Conservation (phyloP, 2,797 vertebrate genomes). For the Lepus townsendii region DNA sequence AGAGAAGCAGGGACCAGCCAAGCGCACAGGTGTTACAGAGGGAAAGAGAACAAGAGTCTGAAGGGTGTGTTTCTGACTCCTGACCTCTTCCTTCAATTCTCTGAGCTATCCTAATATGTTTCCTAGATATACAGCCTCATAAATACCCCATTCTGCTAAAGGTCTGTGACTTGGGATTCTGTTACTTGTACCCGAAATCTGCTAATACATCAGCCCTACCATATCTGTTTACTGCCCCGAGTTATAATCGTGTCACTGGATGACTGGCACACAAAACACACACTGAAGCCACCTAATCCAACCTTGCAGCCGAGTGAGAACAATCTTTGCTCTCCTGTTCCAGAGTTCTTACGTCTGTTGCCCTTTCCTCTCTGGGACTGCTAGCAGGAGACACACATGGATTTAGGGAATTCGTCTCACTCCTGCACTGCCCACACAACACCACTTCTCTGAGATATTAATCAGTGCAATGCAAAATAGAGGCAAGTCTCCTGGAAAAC, state of each 20-base stretch:
- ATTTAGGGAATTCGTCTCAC: background rate
- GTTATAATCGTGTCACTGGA: background rate
- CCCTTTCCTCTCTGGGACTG: background rate
- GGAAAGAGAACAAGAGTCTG: background rate
- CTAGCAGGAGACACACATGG: background rate
- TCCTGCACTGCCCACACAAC: background rate
- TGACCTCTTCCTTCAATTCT: background rate
- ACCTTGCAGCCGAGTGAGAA: background rate
- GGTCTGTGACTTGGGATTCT: background rate
- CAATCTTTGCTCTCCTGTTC: background rate
- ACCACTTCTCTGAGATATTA: background rate
- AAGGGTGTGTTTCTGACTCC: background rate
- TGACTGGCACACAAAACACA: background rate
- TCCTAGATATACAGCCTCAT: background rate
- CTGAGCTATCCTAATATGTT: background rate
- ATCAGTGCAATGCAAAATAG: background rate
- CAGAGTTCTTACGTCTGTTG: background rate
- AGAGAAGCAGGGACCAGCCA: background rate
- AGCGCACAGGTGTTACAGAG: background rate
- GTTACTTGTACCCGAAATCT: background rate
- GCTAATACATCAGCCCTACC: background rate
- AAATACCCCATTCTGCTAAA: background rate
- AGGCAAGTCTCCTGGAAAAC: constrained; percentile 24
- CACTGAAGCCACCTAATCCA: background rate
- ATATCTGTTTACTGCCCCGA: background rate